Evolutionary conservation across 2,888 invertebrate species (phyloP).

Genomic region (Drosophila stalkeri): DNA sequence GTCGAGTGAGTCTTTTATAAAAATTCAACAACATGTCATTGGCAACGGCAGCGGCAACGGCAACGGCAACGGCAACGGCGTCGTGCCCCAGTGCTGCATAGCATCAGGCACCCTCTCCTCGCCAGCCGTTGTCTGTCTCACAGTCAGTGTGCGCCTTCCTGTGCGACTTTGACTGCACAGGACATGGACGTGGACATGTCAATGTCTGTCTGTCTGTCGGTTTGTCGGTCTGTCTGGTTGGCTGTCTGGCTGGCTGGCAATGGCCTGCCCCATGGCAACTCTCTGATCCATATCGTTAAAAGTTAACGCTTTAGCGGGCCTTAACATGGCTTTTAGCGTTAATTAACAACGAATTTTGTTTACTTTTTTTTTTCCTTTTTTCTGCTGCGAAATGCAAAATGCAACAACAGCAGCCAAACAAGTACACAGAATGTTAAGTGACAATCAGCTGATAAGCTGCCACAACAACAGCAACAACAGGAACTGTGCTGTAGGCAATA

Average conservation of each 20-base stretch:
- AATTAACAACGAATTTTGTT: constrained; percentile 78
- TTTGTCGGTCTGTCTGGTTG: constrained; percentile 38
- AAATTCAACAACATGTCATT: constrained; percentile 81
- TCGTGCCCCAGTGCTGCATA: constrained; percentile 31
- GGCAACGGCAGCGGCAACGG: constrained; percentile 40
- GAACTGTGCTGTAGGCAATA: constrained; percentile 24
- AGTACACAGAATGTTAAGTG: constrained; percentile 64
- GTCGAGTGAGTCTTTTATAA: constrained; percentile 79
- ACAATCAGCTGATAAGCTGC: constrained; percentile 69
- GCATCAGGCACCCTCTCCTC: constrained; percentile 62
- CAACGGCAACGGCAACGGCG: constrained; percentile 39
- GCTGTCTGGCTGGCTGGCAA: constrained; percentile 20
- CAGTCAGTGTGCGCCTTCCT: constrained; percentile 51
- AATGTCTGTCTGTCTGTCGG: constrained; percentile 66
- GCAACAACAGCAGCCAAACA: constrained; percentile 39
- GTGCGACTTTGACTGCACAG: constrained; percentile 76
- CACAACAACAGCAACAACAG: constrained; percentile 35
- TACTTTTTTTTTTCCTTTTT: constrained; percentile 52
- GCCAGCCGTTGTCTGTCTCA: constrained; percentile 11
- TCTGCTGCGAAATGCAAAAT: constrained; percentile 57
- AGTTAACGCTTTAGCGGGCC: constrained; percentile 81
- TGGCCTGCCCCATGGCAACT: constrained; percentile 53
- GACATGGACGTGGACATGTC: constrained; percentile 81
- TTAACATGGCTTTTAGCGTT: constrained; percentile 82
- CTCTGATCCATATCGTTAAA: constrained; percentile 77